Base-by-base conservation (phyloP, 2,113 vertebrate genomes). In the Hippotragus niger region DNA sequence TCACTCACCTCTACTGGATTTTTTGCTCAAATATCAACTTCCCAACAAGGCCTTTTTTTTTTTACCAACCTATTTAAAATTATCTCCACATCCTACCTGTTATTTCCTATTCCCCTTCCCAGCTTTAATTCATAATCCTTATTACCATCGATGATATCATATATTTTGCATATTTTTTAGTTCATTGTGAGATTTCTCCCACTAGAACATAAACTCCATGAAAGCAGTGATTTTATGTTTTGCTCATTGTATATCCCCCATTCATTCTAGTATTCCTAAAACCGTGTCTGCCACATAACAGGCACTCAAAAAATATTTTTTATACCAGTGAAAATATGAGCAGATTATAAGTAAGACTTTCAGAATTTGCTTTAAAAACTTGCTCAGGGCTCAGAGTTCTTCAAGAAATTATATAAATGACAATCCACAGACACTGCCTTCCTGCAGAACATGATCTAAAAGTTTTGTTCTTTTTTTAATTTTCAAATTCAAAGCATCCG, bases 221-320 rank as follows among this genome's bases (percentile, higher is more conserved):
- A 84, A 84, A 89, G 80, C 52, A 89, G 17, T 83, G 36, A 93
- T 90, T 95, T 84, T 84, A n/a, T 67, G 45, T 85, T 55, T 94
- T 60, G 58, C 27, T 90, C 57, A 85, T 33, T 17, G 47, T 53
- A 9, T 95, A 76, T 76, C 60, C 7, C 40, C 16, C 40, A 33
- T 74, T 91, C 21, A 53, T 62, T 85, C 53, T 81, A 40, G 83
- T 82, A 88, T 58, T 57, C 40, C 58, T 57, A 60, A 40, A 95
- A 80, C 15, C 57, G 40, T 47, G 45, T 64, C 47, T 60, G 82
- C 82, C 33, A 93, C 29, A 45, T 47, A 85, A 78, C 21, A 80
- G 31, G 33, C 53, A 55, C 10, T 89, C 58, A 14, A 50, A 47
- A 71, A 88, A 90, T 58, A 71, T 67, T 87, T 92, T 45, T 60